Evolutionary conservation across 2,797 vertebrate species (phyloP), one percentile per base, ranked within the genome.

Genomic region (Enteromius trimaculatus): DNA sequence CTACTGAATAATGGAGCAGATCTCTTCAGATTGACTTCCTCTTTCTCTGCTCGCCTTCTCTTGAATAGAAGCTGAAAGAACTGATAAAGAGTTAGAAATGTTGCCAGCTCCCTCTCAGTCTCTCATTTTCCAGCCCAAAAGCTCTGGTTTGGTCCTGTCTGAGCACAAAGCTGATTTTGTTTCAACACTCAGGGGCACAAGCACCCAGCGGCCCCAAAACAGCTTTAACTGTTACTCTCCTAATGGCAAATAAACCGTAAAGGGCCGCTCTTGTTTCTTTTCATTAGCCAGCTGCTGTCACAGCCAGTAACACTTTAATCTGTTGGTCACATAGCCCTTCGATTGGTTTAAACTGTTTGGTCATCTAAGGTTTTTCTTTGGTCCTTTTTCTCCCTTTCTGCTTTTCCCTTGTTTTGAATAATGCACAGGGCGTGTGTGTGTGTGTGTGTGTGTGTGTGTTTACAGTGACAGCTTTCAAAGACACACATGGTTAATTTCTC

Each of bases 151-250:
- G 65, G 80, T 51, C 69, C 70, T 74, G 31, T 47, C 16, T 49
- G 58, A 65, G n/a, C 80, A 81, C 80, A 81, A 81, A 81, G 70
- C 80, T 74, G 80, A 65, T 81, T 74, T 81, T 81, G 80, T 81
- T 81, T 62, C 42, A 34, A 31, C 70, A 74, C 80, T 81, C 42
- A 51, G 80, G 29, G 70, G 58, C 58, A 74, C 44, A 81, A 51
- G 70, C 44, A 65, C 58, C 42, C 70, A 65, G 31, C 80, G 17
- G 80, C 58, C 58, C 69, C 58, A 47, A 81, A 81, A 64, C 80
- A 64, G 42, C 55, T 74, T 74, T 51, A 77, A 77, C 47, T 69
- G 62, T 55, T 68, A n/a, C 74, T 77, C 17, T 47, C 6, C 34
- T 69, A 68, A 77, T 83, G 49, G 34, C 49, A 70, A 83, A 68